phyloP scores from a whole-genome alignment of 2,113 vertebrate species.

The Fulica atra region DNA sequence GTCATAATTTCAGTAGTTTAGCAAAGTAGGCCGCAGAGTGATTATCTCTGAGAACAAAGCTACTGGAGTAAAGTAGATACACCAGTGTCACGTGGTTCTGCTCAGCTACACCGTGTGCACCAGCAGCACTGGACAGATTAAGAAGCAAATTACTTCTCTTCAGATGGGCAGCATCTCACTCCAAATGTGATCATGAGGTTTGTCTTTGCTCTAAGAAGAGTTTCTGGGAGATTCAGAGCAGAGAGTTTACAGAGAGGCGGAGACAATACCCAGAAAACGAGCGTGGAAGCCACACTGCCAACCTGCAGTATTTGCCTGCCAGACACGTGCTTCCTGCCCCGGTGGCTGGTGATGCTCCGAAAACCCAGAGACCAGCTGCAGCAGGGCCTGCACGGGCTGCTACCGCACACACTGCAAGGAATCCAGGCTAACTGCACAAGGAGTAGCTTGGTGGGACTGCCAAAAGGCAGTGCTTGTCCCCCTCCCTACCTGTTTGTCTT shows the following conservation, averaged over 20 bases:
- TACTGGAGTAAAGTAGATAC: neutral
- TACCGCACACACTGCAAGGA: rapidly evolving
- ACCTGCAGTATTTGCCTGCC: neutral
- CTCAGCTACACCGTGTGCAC: neutral
- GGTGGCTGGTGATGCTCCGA: neutral
- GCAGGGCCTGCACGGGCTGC: neutral
- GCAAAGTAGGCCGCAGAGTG: neutral
- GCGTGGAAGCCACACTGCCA: neutral
- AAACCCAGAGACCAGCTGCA: neutral
- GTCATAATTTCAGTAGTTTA: neutral
- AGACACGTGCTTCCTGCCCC: neutral
- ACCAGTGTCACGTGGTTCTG: neutral
- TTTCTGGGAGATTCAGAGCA: neutral
- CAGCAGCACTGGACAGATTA: neutral
- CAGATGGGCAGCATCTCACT: neutral
- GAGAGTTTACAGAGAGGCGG: neutral
- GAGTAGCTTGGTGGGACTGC: neutral
- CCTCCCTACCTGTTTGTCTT: conserved; percentile 90
- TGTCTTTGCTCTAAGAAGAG: neutral
- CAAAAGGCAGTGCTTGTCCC: neutral
- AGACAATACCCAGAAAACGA: neutral
- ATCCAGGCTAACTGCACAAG: neutral
- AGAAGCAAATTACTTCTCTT: neutral
- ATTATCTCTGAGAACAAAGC: neutral
- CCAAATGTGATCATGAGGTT: neutral